Evolutionary conservation across 1,140 invertebrate species (phyloP).

Genomic region (Carposina sasakii): DNA sequence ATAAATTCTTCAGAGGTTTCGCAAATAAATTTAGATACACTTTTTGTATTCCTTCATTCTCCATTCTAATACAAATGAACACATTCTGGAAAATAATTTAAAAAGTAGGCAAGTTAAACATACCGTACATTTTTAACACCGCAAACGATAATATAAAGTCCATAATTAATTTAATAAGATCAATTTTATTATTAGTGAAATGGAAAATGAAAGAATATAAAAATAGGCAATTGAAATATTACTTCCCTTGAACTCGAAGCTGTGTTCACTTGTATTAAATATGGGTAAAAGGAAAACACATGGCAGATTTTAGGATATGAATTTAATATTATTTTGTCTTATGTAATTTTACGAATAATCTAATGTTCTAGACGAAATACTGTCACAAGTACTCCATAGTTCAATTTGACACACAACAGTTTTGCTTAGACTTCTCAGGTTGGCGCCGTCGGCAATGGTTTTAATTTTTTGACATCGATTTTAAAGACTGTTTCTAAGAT

Average conservation of each 20-base stretch:
- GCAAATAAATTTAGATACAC: no score
- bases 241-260: slow-evolving; percentile 31
- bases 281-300: slow-evolving; percentile 15
- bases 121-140: no score
- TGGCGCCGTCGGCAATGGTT: slow-evolving; percentile 33
- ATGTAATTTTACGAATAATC: slow-evolving; percentile 9
- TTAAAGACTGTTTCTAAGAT: slow-evolving; percentile 43
- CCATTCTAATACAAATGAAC: slow-evolving; percentile 51
- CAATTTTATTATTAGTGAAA: not conserved
- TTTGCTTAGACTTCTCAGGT: no score
- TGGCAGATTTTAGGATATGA: slow-evolving; percentile 20
- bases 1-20: no score
- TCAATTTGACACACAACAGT: no score
- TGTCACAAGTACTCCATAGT: no score
- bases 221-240: slow-evolving; percentile 10
- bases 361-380: not conserved
- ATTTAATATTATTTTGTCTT: slow-evolving; percentile 31
- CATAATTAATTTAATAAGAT: slow-evolving; percentile 10
- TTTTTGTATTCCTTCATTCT: slow-evolving; percentile 60
- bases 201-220: slow-evolving; percentile 44
- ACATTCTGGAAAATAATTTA: no score
- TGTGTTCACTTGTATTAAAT: slow-evolving; percentile 37
- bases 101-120: no score
- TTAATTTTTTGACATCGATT: slow-evolving; percentile 20
- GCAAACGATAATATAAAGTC: no score